Conservation (phyloP, 2,888 invertebrate species). For the Dynastes hyllus region DNA sequence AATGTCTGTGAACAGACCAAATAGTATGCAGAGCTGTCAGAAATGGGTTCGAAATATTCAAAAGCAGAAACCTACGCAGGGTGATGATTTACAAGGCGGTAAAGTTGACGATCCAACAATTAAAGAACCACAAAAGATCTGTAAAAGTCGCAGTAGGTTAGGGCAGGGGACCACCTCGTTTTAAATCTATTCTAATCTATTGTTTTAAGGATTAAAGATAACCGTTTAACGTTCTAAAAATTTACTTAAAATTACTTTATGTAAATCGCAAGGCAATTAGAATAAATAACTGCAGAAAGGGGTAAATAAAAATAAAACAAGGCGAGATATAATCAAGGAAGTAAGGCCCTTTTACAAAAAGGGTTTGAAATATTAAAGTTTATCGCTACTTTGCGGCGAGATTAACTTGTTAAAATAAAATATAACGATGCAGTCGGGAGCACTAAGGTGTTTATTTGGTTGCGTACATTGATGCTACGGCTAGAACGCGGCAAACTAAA, state of each 20-base stretch:
- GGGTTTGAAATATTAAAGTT: slow-evolving; percentile 41
- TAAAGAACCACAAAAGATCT: too few relatives aligned
- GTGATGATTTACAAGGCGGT: too few relatives aligned
- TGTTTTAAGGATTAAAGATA: too few relatives aligned
- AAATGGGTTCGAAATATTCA: too few relatives aligned
- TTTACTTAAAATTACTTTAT: slow-evolving; percentile 5
- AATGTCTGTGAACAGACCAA: too few relatives aligned
- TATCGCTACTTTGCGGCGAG: slow-evolving; percentile 36
- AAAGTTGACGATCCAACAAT: too few relatives aligned
- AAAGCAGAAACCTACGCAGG: too few relatives aligned
- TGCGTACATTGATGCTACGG: slow-evolving; percentile 25
- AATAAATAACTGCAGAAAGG: not conserved
- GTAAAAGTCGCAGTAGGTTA: too few relatives aligned
- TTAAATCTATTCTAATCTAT: too few relatives aligned
- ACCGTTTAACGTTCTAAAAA: not conserved
- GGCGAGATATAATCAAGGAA: slow-evolving; percentile 5
- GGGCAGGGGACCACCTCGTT: too few relatives aligned
- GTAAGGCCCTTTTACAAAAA: slow-evolving; percentile 22
- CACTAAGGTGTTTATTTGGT: slow-evolving; percentile 45
- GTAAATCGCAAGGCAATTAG: not conserved
- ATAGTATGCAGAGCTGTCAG: too few relatives aligned
- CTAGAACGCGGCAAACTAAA: slow-evolving; percentile 9
- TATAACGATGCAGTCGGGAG: slow-evolving; percentile 38
- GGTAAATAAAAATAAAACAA: slow-evolving; percentile 18
- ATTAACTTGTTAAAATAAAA: slow-evolving; percentile 45